phyloP scores from a whole-genome alignment of 2,113 vertebrate species.

The Chamaetylas fuelleborni region DNA sequence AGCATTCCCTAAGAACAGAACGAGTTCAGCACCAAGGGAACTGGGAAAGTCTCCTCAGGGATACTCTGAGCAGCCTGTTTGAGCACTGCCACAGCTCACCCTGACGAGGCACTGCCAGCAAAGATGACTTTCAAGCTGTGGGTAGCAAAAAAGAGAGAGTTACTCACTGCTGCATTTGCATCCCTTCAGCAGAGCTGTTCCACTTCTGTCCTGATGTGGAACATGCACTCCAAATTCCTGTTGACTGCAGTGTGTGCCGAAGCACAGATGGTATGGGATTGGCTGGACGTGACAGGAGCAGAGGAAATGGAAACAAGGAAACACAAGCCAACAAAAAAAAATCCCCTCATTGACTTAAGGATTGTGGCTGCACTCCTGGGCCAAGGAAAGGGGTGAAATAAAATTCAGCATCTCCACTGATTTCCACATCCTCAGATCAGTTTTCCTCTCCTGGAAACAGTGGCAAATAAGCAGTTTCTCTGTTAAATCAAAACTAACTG shows the following conservation, averaged over 20 bases:
- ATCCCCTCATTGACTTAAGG: neutral
- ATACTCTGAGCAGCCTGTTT: neutral
- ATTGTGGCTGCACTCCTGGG: neutral
- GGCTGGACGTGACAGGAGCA: neutral
- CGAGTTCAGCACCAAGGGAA: neutral
- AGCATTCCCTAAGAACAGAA: neutral
- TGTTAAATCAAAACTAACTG: neutral
- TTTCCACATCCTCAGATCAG: neutral
- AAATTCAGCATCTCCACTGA: neutral
- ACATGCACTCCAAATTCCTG: neutral
- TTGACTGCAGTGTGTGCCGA: neutral
- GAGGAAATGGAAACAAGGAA: neutral
- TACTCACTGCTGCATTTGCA: neutral
- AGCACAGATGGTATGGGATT: neutral
- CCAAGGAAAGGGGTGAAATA: neutral
- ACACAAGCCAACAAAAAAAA: neutral
- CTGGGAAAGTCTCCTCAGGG: neutral
- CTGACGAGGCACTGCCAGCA: neutral
- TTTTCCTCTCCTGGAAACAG: neutral
- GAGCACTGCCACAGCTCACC: neutral
- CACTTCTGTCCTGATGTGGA: neutral
- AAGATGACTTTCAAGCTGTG: neutral
- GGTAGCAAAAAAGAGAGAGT: neutral
- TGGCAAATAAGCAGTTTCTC: neutral
- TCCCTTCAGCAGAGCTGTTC: neutral